Evolutionary conservation across 2,113 vertebrate genomes (phyloP).

Genomic region (Poeciliopsis turrubarensis): DNA sequence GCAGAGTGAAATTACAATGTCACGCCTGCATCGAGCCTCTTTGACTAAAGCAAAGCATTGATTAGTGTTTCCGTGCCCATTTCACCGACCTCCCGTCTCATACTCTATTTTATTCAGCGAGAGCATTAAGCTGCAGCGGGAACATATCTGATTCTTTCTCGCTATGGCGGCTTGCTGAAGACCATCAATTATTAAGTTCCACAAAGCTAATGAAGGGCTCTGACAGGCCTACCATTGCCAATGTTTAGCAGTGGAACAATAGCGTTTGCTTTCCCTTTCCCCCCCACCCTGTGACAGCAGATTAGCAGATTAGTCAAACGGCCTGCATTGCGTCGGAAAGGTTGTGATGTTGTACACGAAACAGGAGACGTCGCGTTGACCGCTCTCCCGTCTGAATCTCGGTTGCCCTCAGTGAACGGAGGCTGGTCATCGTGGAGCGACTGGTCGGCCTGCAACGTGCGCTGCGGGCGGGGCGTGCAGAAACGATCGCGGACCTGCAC

Average conservation of each 20-base stretch:
- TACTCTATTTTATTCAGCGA: conserved; percentile 20
- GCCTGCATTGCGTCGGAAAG: conserved; percentile 25
- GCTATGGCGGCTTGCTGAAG: background rate
- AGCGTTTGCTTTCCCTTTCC: conserved; percentile 24
- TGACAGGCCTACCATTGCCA: conserved; percentile 35
- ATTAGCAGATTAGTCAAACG: conserved; percentile 56
- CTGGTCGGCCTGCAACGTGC: conserved; percentile 92
- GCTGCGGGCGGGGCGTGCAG: conserved; percentile 91
- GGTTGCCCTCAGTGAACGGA: conserved; percentile 85
- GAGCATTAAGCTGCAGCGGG: conserved; percentile 29
- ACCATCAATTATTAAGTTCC: conserved; percentile 57
- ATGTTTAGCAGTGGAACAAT: conserved; percentile 23
- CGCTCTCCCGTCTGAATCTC: background rate
- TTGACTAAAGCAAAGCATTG: conserved; percentile 25
- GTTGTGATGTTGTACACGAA: background rate
- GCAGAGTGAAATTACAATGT: conserved; percentile 43
- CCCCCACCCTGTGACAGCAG: conserved; percentile 20
- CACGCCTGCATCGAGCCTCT: conserved; percentile 6
- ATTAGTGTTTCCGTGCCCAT: conserved; percentile 25
- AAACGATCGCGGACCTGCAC: conserved; percentile 94
- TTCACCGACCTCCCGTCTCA: conserved; percentile 31
- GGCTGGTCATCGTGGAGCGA: conserved; percentile 96
- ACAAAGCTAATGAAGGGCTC: conserved; percentile 53
- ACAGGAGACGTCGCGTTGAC: background rate
- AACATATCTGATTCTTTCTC: conserved; percentile 40